Percentiles rank a stretch among this genome's conserved stretches.
These are phyloP conservation scores for Nephila pilipes DNA, from an alignment of 1,140 invertebrate genomes.

Conservation along the genomic window DNA sequence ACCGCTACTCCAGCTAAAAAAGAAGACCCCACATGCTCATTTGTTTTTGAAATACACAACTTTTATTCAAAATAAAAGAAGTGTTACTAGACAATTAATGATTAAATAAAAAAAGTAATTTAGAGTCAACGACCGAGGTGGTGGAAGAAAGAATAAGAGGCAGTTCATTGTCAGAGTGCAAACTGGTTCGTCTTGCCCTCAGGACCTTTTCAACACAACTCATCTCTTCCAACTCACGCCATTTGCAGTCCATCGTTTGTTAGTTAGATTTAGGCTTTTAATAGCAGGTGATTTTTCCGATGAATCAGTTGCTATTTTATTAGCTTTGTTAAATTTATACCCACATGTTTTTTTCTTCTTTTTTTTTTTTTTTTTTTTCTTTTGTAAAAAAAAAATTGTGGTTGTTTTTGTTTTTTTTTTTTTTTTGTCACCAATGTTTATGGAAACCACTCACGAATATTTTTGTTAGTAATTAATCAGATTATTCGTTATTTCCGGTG, in stretches of 20 bases:
- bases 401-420: neutral
- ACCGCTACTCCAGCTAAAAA: neutral
- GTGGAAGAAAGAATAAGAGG: conserved; percentile 8
- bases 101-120: conserved; percentile 64
- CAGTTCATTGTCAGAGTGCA: conserved; percentile 70
- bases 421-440: conserved; percentile 25
- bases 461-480: neutral
- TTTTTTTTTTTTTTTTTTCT: neutral
- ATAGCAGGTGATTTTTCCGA: conserved; percentile 47
- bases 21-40: neutral
- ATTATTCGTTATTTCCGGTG: neutral
- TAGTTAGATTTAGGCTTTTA: conserved; percentile 30
- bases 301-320: conserved; percentile 44
- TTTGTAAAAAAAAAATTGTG: neutral
- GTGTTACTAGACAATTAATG: conserved; percentile 69
- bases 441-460: neutral
- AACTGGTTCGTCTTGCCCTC: conserved; percentile 67
- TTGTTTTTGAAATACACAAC: neutral
- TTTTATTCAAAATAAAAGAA: conserved; percentile 14
- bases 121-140: conserved; percentile 67
- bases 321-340: conserved; percentile 26
- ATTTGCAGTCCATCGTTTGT: conserved; percentile 37
- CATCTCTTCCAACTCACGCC: conserved; percentile 61
- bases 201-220: conserved; percentile 57
- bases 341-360: neutral